Evolutionary conservation across 2,888 invertebrate species (phyloP), one percentile per base, ranked within the genome.

Genomic region (Coelogynopora nodosa): DNA sequence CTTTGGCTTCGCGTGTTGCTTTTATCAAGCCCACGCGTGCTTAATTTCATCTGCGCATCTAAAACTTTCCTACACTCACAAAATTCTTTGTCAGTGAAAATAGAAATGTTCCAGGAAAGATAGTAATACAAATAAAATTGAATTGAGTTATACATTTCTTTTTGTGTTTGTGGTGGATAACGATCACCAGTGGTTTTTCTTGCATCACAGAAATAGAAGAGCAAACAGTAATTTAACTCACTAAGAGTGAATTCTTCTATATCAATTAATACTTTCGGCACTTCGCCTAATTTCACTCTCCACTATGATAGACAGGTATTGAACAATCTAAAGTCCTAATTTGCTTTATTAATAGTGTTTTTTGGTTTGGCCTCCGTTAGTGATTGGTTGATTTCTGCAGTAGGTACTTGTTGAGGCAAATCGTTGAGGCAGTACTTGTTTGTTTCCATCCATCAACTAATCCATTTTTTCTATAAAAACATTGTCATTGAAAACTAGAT

Each of bases 91-190:
- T 82, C 82, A 31, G 30, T 82, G 82, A 82, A 82, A 82, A 82
- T 82, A 31, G 82, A 82, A 31, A 82, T 82, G 31, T 82, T 82
- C 31, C 82, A 31, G 27, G 30, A 30, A 30, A 82, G 31, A 31
- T 29, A 31, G 82, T 82, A 18, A 30, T 82, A 27, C 10, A 82
- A 82, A 31, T 31, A 82, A 82, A 31, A 82, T 82, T 82, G 82
- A 31, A 82, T 82, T 82, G 30, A 30, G 31, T 29, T 82, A 82
- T 29, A 82, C 5, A 82, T 29, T 31, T 82, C 27, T 82, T 82
- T 82, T 82, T 31, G 82, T 82, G 82, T 82, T 31, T 82, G 82
- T 18, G 82, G 82, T 82, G 82, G 82, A 82, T 82, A 82, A 31
- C 82, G 82, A 30, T 82, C 30, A 31, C 27, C 31, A 82, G 30